Evolutionary conservation across 1,140 invertebrate genomes (phyloP), one percentile per base, ranked within the genome.

Genomic region (Venustaconcha ellipsiformis): DNA sequence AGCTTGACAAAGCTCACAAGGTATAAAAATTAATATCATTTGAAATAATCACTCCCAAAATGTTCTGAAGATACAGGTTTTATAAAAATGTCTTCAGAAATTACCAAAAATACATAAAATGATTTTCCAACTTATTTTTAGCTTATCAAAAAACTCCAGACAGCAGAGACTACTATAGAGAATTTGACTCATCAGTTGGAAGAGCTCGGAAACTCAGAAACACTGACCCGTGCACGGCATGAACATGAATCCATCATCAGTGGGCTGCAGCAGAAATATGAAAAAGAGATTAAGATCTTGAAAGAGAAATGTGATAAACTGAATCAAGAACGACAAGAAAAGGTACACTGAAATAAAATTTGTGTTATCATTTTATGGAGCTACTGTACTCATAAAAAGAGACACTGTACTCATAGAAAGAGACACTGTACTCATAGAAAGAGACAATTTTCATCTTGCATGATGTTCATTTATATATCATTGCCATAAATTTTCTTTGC

Each of bases 131-230:
- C 62, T 70, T 59, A 59, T 64, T 78, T 82, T 23, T 74, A 89
- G 88, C 59, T 86, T 2, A 78, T 85, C 14, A 82, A 83, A n/a
- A 86, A 88, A 66, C 76, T 88, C 0, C 82, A 87, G 67, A 78
- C 81, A 5, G 84, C 88, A 13, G 88, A 90, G 64, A 82, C 86
- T 0, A 88, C 84, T 17, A 86, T 90, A 20, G 88, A 89, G 55
- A 83, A 78, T 56, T 66, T 90, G 65, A 84, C 85, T 62, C 80
- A 87, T 14, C 87, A 90, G 72, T 57, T 88, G 18, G 76, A 79
- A 57, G 84, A 87, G 14, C 80, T 90, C 26, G 82, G 83, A 11
- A 81, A 78, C 23, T 84, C 82, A 0, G 88, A 90, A n/a, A 88
- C 78, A 65, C 73, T 90, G 14, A 76, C 74, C 14, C 75, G 87